phyloP scores from a whole-genome alignment of 2,797 vertebrate species.

The Craterocephalus amniculus region DNA sequence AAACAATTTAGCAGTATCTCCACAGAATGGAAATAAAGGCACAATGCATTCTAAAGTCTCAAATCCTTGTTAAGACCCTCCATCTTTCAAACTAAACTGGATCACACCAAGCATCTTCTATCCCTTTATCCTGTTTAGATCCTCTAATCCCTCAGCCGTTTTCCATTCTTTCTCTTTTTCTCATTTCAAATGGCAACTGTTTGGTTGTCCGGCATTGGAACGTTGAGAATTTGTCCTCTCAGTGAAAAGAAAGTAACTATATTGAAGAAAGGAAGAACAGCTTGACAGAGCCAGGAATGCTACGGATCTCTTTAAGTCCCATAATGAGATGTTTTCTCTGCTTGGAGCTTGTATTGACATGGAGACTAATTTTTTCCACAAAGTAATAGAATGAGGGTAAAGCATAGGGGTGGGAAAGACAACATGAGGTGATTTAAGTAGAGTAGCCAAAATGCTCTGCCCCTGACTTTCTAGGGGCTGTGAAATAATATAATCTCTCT shows the following conservation, averaged over 20 bases:
- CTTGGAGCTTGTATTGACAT: constrained; percentile 79
- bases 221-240: constrained; percentile 79
- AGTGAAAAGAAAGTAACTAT: constrained; percentile 81
- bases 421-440: constrained; percentile 71
- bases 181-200: constrained; percentile 82
- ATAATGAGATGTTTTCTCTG: constrained; percentile 85
- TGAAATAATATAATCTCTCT: constrained; percentile 53
- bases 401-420: constrained; percentile 77
- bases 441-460: constrained; percentile 66
- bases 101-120: constrained; percentile 85
- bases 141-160: constrained; percentile 83
- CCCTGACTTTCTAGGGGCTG: constrained; percentile 51
- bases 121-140: constrained; percentile 84
- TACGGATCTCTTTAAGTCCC: constrained; percentile 81
- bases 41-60: constrained; percentile 83
- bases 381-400: constrained; percentile 79
- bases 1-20: constrained; percentile 72
- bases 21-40: constrained; percentile 76
- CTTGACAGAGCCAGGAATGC: constrained; percentile 81
- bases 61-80: constrained; percentile 86
- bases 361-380: constrained; percentile 80
- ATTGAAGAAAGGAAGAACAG: constrained; percentile 79
- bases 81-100: constrained; percentile 86
- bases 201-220: constrained; percentile 84
- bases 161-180: constrained; percentile 77